Evolutionary conservation across 1,140 invertebrate genomes (phyloP).

Genomic region (Macrocentrus cingulum): DNA sequence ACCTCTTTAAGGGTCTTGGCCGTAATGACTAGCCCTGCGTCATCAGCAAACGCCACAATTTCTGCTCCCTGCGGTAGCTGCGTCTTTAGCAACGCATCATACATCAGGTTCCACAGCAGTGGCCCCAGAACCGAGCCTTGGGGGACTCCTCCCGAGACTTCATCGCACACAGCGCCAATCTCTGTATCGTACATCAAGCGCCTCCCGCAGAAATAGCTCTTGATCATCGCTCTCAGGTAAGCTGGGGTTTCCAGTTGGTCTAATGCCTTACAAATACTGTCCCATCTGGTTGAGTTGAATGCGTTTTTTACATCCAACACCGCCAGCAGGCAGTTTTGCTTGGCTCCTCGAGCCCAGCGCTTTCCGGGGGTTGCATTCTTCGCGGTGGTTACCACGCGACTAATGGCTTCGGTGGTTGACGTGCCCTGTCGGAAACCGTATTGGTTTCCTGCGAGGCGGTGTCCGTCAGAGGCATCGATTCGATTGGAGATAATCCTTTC

Average conservation of each 20-base stretch:
- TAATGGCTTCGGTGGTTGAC: constrained; percentile 42
- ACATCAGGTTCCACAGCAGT: constrained; percentile 38
- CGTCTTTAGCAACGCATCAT: constrained; percentile 34
- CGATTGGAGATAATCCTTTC: constrained; percentile 30
- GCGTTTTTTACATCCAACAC: constrained; percentile 34
- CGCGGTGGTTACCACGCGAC: constrained; percentile 22
- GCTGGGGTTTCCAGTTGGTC: constrained; percentile 20
- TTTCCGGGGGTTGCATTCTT: not conserved
- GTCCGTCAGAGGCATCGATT: constrained; percentile 12
- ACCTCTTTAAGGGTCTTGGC: constrained; percentile 11
- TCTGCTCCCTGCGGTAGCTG: constrained; percentile 16
- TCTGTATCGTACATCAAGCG: constrained; percentile 10
- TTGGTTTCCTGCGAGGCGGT: constrained; percentile 35
- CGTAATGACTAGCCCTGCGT: constrained; percentile 30
- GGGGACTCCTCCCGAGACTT: constrained; percentile 24
- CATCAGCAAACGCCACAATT: constrained; percentile 35
- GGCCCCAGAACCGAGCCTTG: constrained; percentile 40
- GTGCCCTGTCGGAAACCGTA: constrained; percentile 41
- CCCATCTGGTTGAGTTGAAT: constrained; percentile 34
- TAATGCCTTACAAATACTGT: constrained; percentile 23
- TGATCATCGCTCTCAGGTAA: constrained; percentile 27
- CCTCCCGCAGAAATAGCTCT: constrained; percentile 26
- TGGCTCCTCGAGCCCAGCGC: not conserved
- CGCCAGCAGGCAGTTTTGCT: constrained; percentile 20
- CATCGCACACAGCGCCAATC: not conserved